Conservation (phyloP, 2,888 invertebrate species). For the Pyrrhia umbra region DNA sequence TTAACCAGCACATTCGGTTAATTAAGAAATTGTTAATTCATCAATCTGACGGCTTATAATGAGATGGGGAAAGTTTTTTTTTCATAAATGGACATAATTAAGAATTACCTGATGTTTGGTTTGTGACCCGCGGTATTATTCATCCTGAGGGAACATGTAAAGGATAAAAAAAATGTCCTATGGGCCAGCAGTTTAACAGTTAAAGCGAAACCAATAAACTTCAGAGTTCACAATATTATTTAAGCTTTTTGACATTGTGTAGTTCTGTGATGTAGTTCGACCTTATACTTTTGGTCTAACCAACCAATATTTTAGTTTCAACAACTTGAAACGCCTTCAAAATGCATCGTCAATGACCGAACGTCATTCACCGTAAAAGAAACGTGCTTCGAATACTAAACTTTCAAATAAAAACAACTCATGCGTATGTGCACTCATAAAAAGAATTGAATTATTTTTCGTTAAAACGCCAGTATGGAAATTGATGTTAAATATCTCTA, state of each 20-base stretch:
- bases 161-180: too few species aligned
- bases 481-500: neutral
- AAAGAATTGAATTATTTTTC: neutral
- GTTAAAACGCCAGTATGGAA: neutral
- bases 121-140: too few species aligned
- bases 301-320: neutral
- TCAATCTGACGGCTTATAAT: conserved; percentile 3
- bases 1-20: neutral
- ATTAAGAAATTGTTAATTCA: conserved; percentile 7
- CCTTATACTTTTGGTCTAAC: too few species aligned
- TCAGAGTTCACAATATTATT: too few species aligned
- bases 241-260: too few species aligned
- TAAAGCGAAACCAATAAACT: too few species aligned
- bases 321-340: neutral
- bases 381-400: conserved; percentile 25
- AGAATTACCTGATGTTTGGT: too few species aligned
- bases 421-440: conserved; percentile 23
- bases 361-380: conserved; percentile 17
- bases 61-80: neutral
- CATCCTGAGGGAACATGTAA: too few species aligned
- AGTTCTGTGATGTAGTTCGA: neutral
- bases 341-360: conserved; percentile 25
- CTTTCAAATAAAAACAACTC: neutral
- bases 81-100: too few species aligned
- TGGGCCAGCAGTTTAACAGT: too few species aligned